Evolutionary conservation across 1,140 invertebrate genomes (phyloP).

Genomic region (Hylyphantes graminicola): DNA sequence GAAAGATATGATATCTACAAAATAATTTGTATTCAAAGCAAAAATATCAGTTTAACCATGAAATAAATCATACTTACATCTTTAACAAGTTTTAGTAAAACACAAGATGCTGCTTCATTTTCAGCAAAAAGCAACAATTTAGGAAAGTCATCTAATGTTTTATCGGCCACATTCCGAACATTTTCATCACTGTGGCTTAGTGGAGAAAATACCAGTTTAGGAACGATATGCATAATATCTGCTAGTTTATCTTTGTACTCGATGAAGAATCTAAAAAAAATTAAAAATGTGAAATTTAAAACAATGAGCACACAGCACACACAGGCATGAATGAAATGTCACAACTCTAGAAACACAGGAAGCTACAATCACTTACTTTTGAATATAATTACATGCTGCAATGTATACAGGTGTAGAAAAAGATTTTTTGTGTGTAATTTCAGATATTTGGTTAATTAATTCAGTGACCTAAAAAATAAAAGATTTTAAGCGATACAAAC

Average conservation of each 20-base stretch:
- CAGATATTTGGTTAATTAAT: not conserved
- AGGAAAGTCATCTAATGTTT: slow-evolving; percentile 26
- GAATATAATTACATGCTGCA: slow-evolving; percentile 6
- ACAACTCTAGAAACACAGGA: not conserved
- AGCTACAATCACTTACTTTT: slow-evolving; percentile 16
- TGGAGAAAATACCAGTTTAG: slow-evolving; percentile 21
- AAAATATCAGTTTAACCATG: not conserved
- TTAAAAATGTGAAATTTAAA: not conserved
- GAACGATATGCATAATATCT: slow-evolving; percentile 9
- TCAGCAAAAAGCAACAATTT: slow-evolving; percentile 28
- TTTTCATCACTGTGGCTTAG: not conserved
- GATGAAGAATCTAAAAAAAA: slow-evolving; percentile 13
- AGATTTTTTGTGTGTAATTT: slow-evolving; percentile 1
- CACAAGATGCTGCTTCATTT: slow-evolving; percentile 16
- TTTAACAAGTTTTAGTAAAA: slow-evolving; percentile 30
- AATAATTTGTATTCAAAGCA: not conserved
- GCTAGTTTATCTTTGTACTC: slow-evolving; percentile 1
- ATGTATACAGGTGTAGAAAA: slow-evolving; percentile 11
- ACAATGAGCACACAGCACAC: not conserved
- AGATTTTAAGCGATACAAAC: not conserved
- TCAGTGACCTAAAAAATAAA: slow-evolving; percentile 10
- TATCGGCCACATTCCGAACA: slow-evolving; percentile 32
- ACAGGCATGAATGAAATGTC: no score
- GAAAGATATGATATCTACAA: not conserved
- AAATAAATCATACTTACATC: slow-evolving; percentile 19